Conservation (phyloP, 2,888 invertebrate genomes). For the Brachyopa scutellaris region DNA sequence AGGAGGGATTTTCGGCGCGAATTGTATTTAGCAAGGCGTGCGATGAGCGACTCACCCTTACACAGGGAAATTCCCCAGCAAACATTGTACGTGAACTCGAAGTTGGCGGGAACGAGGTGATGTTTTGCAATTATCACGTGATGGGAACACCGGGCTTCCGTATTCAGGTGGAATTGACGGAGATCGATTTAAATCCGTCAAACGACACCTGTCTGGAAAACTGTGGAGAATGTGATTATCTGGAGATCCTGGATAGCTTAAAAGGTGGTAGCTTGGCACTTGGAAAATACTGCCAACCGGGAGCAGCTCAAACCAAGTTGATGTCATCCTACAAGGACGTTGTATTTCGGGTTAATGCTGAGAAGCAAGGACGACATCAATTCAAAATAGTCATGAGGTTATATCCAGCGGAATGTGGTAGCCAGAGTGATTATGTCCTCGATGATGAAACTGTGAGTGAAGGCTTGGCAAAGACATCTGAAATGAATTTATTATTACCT, state of each 20-base stretch:
- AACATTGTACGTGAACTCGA: constrained; percentile 76
- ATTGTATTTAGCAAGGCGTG: constrained; percentile 87
- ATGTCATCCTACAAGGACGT: constrained; percentile 78
- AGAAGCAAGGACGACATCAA: constrained; percentile 82
- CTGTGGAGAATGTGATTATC: constrained; percentile 86
- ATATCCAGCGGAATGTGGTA: constrained; percentile 84
- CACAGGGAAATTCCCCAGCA: constrained; percentile 77
- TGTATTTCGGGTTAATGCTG: constrained; percentile 86
- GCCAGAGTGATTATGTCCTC: constrained; percentile 79
- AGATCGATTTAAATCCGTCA: constrained; percentile 82
- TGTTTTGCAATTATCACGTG: constrained; percentile 88
- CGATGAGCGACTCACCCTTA: constrained; percentile 86
- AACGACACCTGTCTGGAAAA: constrained; percentile 77
- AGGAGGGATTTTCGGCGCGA: constrained; percentile 84
- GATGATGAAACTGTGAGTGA: constrained; percentile 77
- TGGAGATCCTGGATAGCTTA: constrained; percentile 89
- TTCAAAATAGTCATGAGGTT: constrained; percentile 85
- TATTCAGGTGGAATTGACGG: constrained; percentile 84
- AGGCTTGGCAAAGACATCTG: no score
- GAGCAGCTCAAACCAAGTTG: constrained; percentile 74
- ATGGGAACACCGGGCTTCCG: constrained; percentile 84
- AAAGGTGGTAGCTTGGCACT: constrained; percentile 84
- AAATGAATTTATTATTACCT: no score
- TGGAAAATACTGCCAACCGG: constrained; percentile 85
- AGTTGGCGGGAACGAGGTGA: constrained; percentile 73